Evolutionary conservation across 2,113 vertebrate species (phyloP).

Genomic region (Riparia riparia): DNA sequence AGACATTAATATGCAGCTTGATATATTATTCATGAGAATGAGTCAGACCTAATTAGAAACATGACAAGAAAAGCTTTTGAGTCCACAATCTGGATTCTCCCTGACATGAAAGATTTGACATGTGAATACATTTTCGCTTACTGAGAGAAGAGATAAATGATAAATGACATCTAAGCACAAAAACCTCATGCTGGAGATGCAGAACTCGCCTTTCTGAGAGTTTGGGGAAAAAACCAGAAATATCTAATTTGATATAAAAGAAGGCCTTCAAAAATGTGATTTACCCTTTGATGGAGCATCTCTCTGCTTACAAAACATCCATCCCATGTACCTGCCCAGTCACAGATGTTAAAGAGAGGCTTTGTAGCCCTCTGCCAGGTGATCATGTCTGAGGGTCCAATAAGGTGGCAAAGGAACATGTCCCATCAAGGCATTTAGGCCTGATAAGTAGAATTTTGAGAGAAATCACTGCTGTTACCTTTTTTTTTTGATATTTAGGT

Average conservation of each 20-base stretch:
- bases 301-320: neutral
- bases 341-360: neutral
- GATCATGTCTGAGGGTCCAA: neutral
- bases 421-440: neutral
- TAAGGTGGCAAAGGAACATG: neutral
- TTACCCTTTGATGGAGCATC: neutral
- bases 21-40: conserved; percentile 68
- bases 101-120: conserved; percentile 63
- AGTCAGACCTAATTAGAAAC: conserved; percentile 66
- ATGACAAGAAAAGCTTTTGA: conserved; percentile 58
- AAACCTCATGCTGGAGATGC: neutral
- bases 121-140: conserved; percentile 58
- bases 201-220: neutral
- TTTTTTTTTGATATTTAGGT: neutral
- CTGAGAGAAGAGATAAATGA: conserved; percentile 35
- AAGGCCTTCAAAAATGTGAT: neutral
- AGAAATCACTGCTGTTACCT: neutral
- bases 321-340: neutral
- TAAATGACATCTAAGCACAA: conserved; percentile 10
- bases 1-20: conserved; percentile 56
- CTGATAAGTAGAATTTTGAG: neutral
- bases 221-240: neutral
- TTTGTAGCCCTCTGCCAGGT: neutral
- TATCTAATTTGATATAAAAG: neutral
- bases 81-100: conserved; percentile 58